Base-by-base conservation (phyloP, 1,140 invertebrate genomes). In the Arion vulgaris region DNA sequence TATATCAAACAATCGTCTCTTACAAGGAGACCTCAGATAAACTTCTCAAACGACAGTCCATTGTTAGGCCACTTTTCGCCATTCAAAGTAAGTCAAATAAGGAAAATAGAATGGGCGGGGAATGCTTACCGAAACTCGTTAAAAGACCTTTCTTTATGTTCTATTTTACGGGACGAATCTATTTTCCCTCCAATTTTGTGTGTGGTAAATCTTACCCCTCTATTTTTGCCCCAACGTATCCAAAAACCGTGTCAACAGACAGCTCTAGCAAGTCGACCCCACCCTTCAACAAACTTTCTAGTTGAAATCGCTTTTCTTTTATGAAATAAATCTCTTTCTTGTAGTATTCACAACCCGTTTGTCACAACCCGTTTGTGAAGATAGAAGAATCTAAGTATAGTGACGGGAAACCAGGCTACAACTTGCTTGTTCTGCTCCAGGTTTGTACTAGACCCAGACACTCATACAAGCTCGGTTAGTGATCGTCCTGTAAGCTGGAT, bases 51-150 rank as follows among this genome's bases (percentile, higher is more conserved):
- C 2, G 62, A 66, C 28, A n/a, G 2, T 32, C n/a, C 32, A 66
- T 66, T 66, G n/a, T 32, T 32, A 66, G 32, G 62, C 28, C 62
- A 66, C 62, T 28, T 66, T 66, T n/a, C 62, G 17, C n/a, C 28
- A 66, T 66, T 66, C 62, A 66, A 66, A 66, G 62, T 66, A 66
- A 66, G 62, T 66, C 62, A 66, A 66, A 66, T 32, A 66, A 32
- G 28, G 62, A 66, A 66, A 66, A 66, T 28, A 34, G 62, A 73
- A 39, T 7, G 71, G 71, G 71, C 36, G 71, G 68, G 68, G 68
- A 28, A 28, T 15, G n/a, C 5, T n/a, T 39, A 45, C 71, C 4
- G 23, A 39, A 73, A 73, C 17, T 41, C 38, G 11, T 39, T 39
- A 28, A 28, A 73, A 38, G 71, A 41, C 41, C 41, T 73, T 73